These are phyloP conservation scores for Corythucha ciliata DNA, from an alignment of 2,888 invertebrate genomes.

Conservation along the genomic window DNA sequence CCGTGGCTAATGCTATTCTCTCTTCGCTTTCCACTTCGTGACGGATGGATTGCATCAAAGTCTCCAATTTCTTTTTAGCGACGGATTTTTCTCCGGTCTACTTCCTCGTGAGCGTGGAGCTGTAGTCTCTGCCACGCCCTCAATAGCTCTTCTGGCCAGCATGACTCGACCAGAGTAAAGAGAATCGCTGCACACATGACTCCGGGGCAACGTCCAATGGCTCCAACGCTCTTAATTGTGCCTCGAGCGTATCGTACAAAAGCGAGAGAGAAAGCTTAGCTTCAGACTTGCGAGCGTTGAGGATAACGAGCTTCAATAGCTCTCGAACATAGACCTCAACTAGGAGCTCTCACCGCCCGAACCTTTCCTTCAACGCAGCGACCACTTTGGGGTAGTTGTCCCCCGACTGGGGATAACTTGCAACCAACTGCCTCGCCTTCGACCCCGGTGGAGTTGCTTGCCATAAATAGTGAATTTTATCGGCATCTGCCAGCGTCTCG, in stretches of 20 bases:
- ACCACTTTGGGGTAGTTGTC: constrained; percentile 1
- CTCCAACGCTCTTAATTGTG: background rate
- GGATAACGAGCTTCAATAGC: background rate
- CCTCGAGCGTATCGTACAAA: background rate
- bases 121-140: constrained; percentile 1
- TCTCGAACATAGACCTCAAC: background rate
- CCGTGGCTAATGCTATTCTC: too few species aligned
- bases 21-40: too few species aligned
- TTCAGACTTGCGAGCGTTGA: background rate
- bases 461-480: background rate
- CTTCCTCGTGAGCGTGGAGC: too few species aligned
- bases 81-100: too few species aligned
- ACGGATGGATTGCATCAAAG: too few species aligned
- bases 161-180: background rate
- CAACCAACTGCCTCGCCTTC: background rate
- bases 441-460: background rate
- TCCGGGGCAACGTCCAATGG: background rate
- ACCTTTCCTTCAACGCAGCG: background rate
- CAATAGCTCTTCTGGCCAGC: background rate
- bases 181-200: constrained; percentile 3
- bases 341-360: background rate
- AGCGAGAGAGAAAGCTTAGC: background rate
- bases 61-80: too few species aligned
- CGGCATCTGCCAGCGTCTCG: background rate
- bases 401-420: background rate